Base-by-base conservation (phyloP, 2,113 vertebrate species). In the Lampris megalopsis region DNA sequence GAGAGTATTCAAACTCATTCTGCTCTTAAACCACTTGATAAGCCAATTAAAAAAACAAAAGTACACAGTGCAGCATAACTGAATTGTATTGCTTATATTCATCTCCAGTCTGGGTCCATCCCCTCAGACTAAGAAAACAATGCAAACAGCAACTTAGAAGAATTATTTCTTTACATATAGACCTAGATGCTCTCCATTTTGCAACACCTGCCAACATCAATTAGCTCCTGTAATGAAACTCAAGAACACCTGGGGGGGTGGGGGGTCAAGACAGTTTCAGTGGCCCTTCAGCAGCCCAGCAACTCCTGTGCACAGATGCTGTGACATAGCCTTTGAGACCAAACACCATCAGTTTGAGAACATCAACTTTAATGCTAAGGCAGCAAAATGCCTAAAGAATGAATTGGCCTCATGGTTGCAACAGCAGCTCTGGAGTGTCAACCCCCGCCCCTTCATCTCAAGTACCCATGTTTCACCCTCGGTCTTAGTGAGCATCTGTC, bases 291-390 rank as follows among this genome's bases (percentile, higher is more conserved):
- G 24, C 13, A 7, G 11, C 64, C 9, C 10, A 40, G 64, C 41
- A 3, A 63, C 10, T 4, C 40, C 64, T 75, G 58, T n/a, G 45
- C 43, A n/a, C 42, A 65, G 58, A 76, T 36, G 24, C 58, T 67
- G 69, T 60, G 61, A 11, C 72, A 77, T 41, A 73, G 50, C 58
- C 71, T 74, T 53, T 24, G 13, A n/a, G 73, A 68, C 9, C 11
- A 76, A 75, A 64, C 9, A 43, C 53, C 69, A 80, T 75, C 62
- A 68, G 81, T 72, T 13, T 37, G 24, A 10, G 24, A 43, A 66
- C 64, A 41, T 40, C 43, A 71, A 52, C 38, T 2, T 24, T 35
- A 43, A 54, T 67, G 48, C 50, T 41, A 67, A 54, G 49, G 13
- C 52, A 56, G 24, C 24, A 24, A 24, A 24, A 24, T 24, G 24